Evolutionary conservation across 2,113 vertebrate genomes (phyloP).

Genomic region (Caranx melampygus): DNA sequence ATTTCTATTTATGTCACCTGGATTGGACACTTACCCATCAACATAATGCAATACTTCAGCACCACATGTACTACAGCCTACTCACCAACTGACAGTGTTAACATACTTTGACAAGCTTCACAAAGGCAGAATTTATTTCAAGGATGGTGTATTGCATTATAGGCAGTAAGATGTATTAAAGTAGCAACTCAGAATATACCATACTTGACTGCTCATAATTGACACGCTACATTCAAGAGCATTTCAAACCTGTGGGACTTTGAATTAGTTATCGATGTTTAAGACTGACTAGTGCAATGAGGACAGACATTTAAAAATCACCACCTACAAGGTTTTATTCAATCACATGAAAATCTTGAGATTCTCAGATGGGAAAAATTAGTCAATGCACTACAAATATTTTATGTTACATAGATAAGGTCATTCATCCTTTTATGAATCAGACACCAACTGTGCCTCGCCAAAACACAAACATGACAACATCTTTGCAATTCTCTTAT

Average conservation of each 20-base stretch:
- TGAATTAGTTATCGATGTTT: not conserved
- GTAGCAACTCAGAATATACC: not conserved
- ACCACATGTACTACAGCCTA: not conserved
- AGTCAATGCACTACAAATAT: slow-evolving; percentile 79
- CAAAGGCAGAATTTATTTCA: not conserved
- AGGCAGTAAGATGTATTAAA: not conserved
- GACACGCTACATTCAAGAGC: not conserved
- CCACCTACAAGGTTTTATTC: slow-evolving; percentile 78
- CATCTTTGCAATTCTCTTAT: slow-evolving; percentile 50
- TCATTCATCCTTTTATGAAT: slow-evolving; percentile 34
- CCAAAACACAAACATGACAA: slow-evolving; percentile 65
- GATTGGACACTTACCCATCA: too few species aligned
- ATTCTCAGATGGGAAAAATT: slow-evolving; percentile 66
- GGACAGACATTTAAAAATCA: slow-evolving; percentile 74
- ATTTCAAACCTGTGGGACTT: too few species aligned
- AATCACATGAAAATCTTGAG: slow-evolving; percentile 67
- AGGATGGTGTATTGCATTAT: not conserved
- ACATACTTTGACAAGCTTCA: not conserved
- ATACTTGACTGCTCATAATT: not conserved
- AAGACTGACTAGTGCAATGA: not conserved
- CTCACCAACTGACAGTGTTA: not conserved
- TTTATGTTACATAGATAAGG: slow-evolving; percentile 73
- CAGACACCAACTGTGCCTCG: slow-evolving; percentile 45
- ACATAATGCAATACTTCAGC: not conserved
- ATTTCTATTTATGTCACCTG: too few species aligned